phyloP scores from a whole-genome alignment of 2,113 vertebrate genomes.

The Panthera uncia region DNA sequence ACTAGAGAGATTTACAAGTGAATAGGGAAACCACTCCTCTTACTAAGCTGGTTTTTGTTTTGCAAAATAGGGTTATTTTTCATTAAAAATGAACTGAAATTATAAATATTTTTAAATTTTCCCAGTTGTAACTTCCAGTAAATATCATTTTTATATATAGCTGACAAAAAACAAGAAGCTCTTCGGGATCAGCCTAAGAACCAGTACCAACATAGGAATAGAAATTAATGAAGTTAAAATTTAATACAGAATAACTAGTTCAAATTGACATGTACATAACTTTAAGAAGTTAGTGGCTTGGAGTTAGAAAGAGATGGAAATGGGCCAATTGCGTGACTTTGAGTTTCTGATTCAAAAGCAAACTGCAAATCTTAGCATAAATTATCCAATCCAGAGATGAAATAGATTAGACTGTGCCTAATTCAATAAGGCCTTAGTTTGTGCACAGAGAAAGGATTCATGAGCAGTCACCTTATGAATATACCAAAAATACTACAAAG shows the following conservation, averaged over 20 bases:
- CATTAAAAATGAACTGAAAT: slow-evolving; percentile 18
- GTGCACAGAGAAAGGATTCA: not conserved
- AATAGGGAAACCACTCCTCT: not conserved
- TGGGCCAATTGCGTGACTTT: not conserved
- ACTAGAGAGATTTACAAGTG: not conserved
- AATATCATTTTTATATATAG: not conserved
- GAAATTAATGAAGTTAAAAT: not conserved
- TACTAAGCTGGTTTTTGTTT: not conserved
- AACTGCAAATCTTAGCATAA: not conserved
- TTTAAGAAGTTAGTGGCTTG: not conserved
- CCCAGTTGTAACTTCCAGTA: slow-evolving; percentile 6
- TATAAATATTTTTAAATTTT: not conserved
- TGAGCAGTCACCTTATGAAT: not conserved
- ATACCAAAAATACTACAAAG: not conserved
- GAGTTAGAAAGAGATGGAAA: not conserved
- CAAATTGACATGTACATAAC: not conserved
- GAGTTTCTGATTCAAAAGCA: not conserved
- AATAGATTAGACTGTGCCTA: not conserved
- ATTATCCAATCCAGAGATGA: not conserved
- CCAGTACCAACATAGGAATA: not conserved
- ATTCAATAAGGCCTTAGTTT: not conserved
- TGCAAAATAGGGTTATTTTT: not conserved
- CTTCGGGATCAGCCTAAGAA: not conserved
- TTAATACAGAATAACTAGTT: not conserved
- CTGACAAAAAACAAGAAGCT: not conserved